Evolutionary conservation across 2,113 vertebrate species (phyloP).

Genomic region (Phylloscopus trochilus): DNA sequence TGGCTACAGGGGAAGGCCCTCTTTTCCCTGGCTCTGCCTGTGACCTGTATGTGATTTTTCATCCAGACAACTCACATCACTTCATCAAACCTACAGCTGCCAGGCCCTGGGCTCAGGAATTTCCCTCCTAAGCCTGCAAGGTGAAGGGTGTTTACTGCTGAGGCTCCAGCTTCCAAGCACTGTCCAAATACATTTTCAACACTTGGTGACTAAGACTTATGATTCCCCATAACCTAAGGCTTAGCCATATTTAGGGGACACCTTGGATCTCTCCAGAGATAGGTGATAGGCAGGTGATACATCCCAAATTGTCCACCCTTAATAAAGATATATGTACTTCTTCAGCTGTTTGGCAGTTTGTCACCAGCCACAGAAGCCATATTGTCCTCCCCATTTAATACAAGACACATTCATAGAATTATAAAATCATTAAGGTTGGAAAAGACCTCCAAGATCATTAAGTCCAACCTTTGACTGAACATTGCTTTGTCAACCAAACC

Average conservation of each 20-base stretch:
- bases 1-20: background rate
- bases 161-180: background rate
- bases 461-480: background rate
- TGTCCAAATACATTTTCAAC: background rate
- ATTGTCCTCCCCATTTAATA: background rate
- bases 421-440: background rate
- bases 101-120: background rate
- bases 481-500: background rate
- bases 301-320: background rate
- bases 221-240: background rate
- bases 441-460: background rate
- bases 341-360: background rate
- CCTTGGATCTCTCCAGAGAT: background rate
- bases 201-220: accelerated
- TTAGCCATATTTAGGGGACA: background rate
- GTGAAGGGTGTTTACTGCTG: background rate
- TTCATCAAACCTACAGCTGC: background rate
- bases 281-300: background rate
- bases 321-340: background rate
- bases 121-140: background rate
- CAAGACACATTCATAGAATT: background rate
- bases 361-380: background rate
- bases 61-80: background rate
- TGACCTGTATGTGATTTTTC: background rate
- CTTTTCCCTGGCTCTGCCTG: background rate